These are phyloP conservation scores for Emberiza fucata DNA, from an alignment of 2,113 vertebrate species.

Conservation along the genomic window DNA sequence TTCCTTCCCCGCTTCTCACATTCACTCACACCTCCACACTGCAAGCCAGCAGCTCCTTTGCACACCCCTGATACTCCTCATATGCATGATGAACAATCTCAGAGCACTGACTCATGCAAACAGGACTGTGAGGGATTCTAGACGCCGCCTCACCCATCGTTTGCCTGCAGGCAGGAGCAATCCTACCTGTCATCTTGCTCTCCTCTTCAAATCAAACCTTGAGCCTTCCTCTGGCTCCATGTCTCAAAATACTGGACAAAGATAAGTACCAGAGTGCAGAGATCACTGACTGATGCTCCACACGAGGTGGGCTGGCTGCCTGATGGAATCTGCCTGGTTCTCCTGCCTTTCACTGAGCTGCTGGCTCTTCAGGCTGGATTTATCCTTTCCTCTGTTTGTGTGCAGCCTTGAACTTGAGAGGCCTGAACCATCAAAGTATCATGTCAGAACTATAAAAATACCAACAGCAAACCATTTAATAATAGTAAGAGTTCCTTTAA, in stretches of 20 bases:
- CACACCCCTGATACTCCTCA: background rate
- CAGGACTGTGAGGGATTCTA: background rate
- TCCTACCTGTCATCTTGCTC: background rate
- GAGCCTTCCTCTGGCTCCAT: background rate
- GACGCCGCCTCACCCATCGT: background rate
- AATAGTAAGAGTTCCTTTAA: conserved; percentile 43
- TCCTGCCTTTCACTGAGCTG: background rate
- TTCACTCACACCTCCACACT: background rate
- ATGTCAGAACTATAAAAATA: conserved; percentile 32
- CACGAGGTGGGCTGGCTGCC: background rate
- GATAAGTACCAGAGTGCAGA: background rate
- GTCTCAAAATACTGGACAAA: background rate
- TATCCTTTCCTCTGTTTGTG: background rate
- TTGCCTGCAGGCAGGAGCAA: background rate
- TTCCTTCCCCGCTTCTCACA: background rate
- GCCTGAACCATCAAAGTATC: background rate
- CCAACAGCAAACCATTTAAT: conserved; percentile 29
- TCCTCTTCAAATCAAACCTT: background rate
- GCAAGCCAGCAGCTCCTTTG: background rate
- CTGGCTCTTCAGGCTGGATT: background rate
- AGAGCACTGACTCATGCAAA: rapidly evolving
- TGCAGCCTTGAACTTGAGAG: background rate
- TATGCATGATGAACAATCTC: rapidly evolving
- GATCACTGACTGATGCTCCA: background rate
- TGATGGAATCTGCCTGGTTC: background rate